Conservation (phyloP, 2,888 invertebrate genomes). For the Leucoma salicis region DNA sequence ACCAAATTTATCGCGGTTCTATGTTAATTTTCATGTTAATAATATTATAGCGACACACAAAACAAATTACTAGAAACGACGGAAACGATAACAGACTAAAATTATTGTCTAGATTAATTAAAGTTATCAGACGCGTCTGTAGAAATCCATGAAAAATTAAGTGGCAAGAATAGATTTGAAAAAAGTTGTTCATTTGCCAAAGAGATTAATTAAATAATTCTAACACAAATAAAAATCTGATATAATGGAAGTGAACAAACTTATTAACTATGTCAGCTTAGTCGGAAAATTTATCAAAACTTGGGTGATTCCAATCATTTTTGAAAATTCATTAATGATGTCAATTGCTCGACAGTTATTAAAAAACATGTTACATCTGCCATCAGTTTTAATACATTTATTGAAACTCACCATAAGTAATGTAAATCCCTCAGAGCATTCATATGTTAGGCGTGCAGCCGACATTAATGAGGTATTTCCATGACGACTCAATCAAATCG, state of each 20-base stretch:
- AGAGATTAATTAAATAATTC: constrained; percentile 26
- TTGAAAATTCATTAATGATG: constrained; percentile 11
- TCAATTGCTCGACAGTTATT: constrained; percentile 13
- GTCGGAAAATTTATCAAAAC: constrained; percentile 18
- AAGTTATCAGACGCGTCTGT: constrained; percentile 6
- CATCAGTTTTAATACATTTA: constrained; percentile 10
- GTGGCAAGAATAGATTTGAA: constrained; percentile 24
- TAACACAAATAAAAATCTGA: constrained; percentile 13
- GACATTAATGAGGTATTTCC: constrained; percentile 66
- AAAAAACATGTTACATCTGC: constrained; percentile 2
- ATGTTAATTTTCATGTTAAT: constrained; percentile 36
- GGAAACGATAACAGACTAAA: constrained; percentile 12
- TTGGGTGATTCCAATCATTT: constrained; percentile 30
- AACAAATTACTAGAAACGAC: constrained; percentile 18
- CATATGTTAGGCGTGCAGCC: constrained; percentile 43
- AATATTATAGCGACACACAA: constrained; percentile 20
- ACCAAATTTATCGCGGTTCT: constrained; percentile 40
- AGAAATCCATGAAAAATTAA: constrained; percentile 22
- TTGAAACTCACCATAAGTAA: constrained; percentile 22
- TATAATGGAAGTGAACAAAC: no score
- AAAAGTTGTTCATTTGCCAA: constrained; percentile 27
- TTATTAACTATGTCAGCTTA: no score
- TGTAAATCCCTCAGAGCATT: constrained; percentile 24
- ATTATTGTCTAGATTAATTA: constrained; percentile 19
- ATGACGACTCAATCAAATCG: constrained; percentile 69